These are phyloP conservation scores for Philopotamus ludificatus DNA, from an alignment of 1,140 invertebrate species.

Conservation along the genomic window DNA sequence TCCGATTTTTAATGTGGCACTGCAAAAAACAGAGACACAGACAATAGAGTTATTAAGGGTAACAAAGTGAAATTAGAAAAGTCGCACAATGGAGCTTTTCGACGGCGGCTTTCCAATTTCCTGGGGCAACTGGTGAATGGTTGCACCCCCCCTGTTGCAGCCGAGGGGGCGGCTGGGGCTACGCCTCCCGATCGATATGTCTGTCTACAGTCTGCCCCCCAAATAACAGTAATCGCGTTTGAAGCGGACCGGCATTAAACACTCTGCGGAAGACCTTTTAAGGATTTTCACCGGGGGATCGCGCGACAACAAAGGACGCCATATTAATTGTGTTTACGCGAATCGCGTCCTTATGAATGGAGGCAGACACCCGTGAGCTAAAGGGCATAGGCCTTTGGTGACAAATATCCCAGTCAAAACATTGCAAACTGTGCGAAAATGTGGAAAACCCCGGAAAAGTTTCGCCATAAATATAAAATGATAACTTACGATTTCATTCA, in stretches of 20 bases:
- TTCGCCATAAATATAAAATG: too few relatives aligned
- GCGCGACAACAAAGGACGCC: background rate
- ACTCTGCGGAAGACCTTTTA: constrained; percentile 9
- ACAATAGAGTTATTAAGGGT: background rate
- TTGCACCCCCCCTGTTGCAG: constrained; percentile 4
- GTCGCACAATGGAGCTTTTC: constrained; percentile 8
- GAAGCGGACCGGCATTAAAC: background rate
- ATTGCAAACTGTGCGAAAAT: too few relatives aligned
- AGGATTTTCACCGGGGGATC: background rate
- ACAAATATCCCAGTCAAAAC: too few relatives aligned
- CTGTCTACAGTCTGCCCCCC: constrained; percentile 19
- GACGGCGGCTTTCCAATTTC: background rate
- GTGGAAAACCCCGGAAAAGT: too few relatives aligned
- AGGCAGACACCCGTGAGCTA: background rate
- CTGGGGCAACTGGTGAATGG: background rate
- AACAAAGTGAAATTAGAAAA: constrained; percentile 19
- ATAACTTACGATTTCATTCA: too few relatives aligned
- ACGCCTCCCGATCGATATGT: constrained; percentile 25
- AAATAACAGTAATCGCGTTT: constrained; percentile 27
- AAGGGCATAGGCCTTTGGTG: too few relatives aligned
- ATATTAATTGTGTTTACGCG: background rate
- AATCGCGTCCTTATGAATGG: background rate
- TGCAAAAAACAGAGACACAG: too few relatives aligned
- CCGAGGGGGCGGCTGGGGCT: background rate
- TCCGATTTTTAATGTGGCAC: too few relatives aligned